Evolutionary conservation across 2,888 invertebrate species (phyloP).

Genomic region (Palloptera scutellata): DNA sequence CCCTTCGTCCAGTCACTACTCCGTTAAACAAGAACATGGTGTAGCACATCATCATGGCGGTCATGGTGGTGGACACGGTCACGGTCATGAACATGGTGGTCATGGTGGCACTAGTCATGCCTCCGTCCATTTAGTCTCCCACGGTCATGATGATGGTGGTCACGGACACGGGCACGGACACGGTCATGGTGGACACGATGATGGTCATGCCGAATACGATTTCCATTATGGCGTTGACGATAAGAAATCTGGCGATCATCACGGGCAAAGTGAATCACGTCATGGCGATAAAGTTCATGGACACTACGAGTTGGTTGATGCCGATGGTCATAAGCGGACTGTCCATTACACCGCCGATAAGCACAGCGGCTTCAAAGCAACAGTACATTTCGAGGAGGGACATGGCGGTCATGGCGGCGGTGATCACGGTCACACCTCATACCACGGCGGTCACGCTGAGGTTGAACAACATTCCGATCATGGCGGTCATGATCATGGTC

Average conservation of each 20-base stretch:
- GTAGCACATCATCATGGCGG: constrained; percentile 26
- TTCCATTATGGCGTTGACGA: constrained; percentile 53
- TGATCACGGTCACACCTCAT: constrained; percentile 25
- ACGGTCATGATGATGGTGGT: constrained; percentile 36
- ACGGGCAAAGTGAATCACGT: constrained; percentile 48
- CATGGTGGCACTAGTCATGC: constrained; percentile 49
- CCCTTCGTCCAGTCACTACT: constrained; percentile 15
- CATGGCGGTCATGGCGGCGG: constrained; percentile 42
- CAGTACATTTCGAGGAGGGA: constrained; percentile 48
- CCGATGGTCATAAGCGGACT: constrained; percentile 55
- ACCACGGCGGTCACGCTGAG: constrained; percentile 10
- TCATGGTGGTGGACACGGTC: constrained; percentile 16
- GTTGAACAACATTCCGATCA: constrained; percentile 20
- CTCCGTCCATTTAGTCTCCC: constrained; percentile 50
- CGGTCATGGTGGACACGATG: constrained; percentile 42
- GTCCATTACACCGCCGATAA: constrained; percentile 54
- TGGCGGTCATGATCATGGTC: constrained; percentile 36
- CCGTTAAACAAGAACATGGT: constrained; percentile 7
- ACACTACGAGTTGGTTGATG: constrained; percentile 55
- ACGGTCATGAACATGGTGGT: constrained; percentile 25
- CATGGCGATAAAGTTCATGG: constrained; percentile 54
- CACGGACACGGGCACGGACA: constrained; percentile 36
- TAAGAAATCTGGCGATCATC: constrained; percentile 50
- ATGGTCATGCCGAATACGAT: constrained; percentile 49
- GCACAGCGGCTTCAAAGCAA: constrained; percentile 53